Evolutionary conservation across 2,113 vertebrate species (phyloP).

Genomic region (Hucho hucho): DNA sequence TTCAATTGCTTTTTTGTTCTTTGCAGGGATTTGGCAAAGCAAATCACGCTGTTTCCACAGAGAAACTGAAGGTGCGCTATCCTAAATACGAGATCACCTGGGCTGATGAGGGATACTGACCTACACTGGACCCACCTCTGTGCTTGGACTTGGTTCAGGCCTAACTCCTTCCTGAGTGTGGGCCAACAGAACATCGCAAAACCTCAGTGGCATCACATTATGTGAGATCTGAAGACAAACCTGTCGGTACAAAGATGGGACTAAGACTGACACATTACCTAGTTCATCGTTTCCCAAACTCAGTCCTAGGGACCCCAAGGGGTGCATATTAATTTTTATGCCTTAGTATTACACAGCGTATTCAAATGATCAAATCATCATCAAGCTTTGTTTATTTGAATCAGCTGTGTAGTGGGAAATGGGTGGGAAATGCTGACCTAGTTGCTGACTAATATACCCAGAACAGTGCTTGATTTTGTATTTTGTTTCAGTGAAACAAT

Average conservation of each 20-base stretch:
- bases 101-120: slow-evolving; percentile 91
- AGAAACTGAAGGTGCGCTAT: slow-evolving; percentile 84
- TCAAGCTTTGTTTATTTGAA: no score
- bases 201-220: background rate
- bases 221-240: background rate
- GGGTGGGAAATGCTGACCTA: background rate
- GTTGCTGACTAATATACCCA: background rate
- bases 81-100: slow-evolving; percentile 89
- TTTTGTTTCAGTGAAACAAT: slow-evolving; percentile 6
- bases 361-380: no score
- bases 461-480: background rate
- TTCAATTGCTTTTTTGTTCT: slow-evolving; percentile 1
- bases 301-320: no score
- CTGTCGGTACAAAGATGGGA: background rate
- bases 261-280: slow-evolving; percentile 2
- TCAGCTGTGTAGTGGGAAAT: no score
- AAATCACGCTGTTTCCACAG: slow-evolving; percentile 82
- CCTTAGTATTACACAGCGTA: no score
- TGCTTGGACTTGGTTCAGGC: slow-evolving; percentile 7
- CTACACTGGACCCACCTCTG: background rate
- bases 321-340: no score
- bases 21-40: slow-evolving; percentile 90
- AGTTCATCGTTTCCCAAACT: no score
- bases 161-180: background rate
- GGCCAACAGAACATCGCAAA: background rate